Conservation (phyloP, 1,140 invertebrate genomes). For the Xylocopa sonorina region DNA sequence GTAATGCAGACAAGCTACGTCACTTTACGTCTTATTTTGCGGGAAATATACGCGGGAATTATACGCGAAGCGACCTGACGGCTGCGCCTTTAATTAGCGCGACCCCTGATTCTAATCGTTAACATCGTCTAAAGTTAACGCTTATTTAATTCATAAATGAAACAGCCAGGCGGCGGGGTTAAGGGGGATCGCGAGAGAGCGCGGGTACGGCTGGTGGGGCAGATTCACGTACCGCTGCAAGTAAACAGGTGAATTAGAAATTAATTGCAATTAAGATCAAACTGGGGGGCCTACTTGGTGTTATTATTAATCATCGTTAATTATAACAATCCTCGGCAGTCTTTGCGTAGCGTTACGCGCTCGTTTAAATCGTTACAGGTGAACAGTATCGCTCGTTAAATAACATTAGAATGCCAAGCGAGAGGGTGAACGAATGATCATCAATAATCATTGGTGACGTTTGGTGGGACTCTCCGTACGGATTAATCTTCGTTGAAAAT, state of each 20-base stretch:
- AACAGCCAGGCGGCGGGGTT: background rate
- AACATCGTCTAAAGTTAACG: constrained; percentile 53
- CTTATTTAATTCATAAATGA: constrained; percentile 59
- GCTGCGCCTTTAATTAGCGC: constrained; percentile 54
- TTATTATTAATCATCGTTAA: constrained; percentile 28
- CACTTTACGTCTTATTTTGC: constrained; percentile 25
- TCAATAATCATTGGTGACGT: background rate
- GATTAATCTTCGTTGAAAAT: too few relatives aligned
- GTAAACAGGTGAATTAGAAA: constrained; percentile 31
- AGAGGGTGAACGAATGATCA: background rate
- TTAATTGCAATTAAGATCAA: constrained; percentile 43
- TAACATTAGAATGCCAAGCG: background rate
- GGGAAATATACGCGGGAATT: constrained; percentile 52
- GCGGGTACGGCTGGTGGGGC: background rate
- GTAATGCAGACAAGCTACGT: background rate
- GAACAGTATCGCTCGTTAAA: constrained; percentile 8
- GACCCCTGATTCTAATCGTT: constrained; percentile 57
- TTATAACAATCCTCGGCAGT: constrained; percentile 19
- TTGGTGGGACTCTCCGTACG: background rate
- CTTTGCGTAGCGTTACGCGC: background rate
- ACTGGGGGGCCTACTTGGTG: background rate
- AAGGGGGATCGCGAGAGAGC: constrained; percentile 3
- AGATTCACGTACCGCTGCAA: background rate
- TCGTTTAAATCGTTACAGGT: constrained; percentile 4
- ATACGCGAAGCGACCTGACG: constrained; percentile 40